phyloP scores from a whole-genome alignment of 1,140 invertebrate genomes.

The Medauroidea extradentata region DNA sequence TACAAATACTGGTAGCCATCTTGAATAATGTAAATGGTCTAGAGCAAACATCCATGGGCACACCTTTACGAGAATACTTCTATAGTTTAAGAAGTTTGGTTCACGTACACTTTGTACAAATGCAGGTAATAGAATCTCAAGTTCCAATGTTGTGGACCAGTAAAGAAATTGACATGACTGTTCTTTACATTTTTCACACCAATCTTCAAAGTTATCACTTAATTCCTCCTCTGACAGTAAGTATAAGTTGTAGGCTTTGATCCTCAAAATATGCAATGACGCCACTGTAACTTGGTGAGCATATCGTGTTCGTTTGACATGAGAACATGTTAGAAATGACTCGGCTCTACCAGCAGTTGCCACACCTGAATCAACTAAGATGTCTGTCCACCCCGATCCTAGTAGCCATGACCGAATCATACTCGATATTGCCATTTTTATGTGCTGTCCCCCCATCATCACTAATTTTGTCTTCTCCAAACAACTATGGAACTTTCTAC shows the following conservation, averaged over 20 bases:
- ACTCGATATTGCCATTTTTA: constrained; percentile 21
- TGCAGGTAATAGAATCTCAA: constrained; percentile 12
- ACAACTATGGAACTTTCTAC: constrained; percentile 25
- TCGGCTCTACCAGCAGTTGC: constrained; percentile 18
- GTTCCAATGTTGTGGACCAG: constrained; percentile 12
- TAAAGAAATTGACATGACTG: constrained; percentile 12
- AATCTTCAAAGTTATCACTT: constrained; percentile 8
- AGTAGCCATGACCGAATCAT: constrained; percentile 5
- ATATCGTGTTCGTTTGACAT: constrained; percentile 15
- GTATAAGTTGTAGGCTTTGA: background rate
- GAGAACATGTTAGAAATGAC: constrained; percentile 15
- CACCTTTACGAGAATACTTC: constrained; percentile 17
- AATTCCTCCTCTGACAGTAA: constrained; percentile 9
- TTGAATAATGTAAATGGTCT: constrained; percentile 27
- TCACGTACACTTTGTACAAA: constrained; percentile 14
- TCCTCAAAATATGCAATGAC: constrained; percentile 4
- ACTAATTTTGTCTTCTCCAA: constrained; percentile 27
- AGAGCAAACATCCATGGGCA: constrained; percentile 25
- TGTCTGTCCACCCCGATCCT: constrained; percentile 3
- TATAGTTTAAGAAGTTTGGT: constrained; percentile 24
- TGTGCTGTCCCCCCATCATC: constrained; percentile 29
- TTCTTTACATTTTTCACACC: background rate
- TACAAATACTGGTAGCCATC: constrained; percentile 27
- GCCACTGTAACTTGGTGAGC: constrained; percentile 25
- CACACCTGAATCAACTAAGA: constrained; percentile 16